Conservation (phyloP, 1,140 invertebrate genomes). For the Microplitis mediator region DNA sequence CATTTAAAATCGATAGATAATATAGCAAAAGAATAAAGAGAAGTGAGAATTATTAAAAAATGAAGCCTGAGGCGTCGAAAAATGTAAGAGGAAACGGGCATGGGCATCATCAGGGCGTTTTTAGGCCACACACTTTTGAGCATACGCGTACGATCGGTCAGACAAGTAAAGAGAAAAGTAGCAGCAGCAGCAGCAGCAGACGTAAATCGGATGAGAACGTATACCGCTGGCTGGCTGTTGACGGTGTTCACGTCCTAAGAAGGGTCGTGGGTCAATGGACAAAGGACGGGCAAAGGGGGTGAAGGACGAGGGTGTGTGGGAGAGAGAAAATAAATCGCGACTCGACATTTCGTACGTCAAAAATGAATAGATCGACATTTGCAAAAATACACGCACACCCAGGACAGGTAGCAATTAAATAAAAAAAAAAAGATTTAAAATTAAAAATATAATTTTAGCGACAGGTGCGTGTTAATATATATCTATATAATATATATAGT, state of each 20-base stretch:
- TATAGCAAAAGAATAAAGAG: not conserved
- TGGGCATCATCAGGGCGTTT: constrained; percentile 26
- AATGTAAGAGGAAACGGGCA: not conserved
- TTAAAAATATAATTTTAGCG: not conserved
- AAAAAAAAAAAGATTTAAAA: not conserved
- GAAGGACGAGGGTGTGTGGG: constrained; percentile 15
- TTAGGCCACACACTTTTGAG: constrained; percentile 23
- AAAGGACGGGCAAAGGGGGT: constrained; percentile 23
- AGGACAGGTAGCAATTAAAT: not conserved
- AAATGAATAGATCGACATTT: not conserved
- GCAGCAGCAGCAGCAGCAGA: constrained; percentile 17
- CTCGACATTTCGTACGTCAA: not conserved
- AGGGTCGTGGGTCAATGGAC: constrained; percentile 18
- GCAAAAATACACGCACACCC: too few species aligned
- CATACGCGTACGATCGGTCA: constrained; percentile 9
- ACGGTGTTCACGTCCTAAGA: not conserved
- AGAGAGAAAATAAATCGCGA: constrained; percentile 19
- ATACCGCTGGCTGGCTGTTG: constrained; percentile 12
- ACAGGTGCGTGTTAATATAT: not conserved
- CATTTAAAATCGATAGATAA: not conserved
- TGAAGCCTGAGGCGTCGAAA: constrained; percentile 7
- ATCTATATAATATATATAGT: too few species aligned
- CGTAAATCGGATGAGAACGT: constrained; percentile 19
- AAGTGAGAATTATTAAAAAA: constrained; percentile 10
- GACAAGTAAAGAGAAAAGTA: constrained; percentile 14